These are phyloP conservation scores for Prionace glauca DNA, from an alignment of 2,797 vertebrate genomes.

Conservation along the genomic window DNA sequence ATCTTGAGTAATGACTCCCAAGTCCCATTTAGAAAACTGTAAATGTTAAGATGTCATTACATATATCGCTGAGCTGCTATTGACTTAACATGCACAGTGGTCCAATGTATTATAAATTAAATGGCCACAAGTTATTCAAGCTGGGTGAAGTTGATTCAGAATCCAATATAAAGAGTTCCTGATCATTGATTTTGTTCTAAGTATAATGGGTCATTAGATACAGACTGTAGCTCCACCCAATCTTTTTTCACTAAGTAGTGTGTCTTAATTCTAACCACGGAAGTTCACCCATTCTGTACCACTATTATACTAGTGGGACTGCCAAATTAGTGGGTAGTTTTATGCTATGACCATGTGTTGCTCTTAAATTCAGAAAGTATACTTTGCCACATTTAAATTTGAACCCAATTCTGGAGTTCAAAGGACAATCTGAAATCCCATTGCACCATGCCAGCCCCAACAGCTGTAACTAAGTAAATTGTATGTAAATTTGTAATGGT, in stretches of 20 bases:
- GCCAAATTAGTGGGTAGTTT: not conserved
- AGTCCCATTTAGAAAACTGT: not conserved
- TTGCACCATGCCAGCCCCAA: not conserved
- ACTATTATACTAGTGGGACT: not conserved
- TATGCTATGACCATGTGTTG: not conserved
- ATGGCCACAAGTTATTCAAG: slow-evolving; percentile 1
- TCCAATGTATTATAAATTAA: not conserved
- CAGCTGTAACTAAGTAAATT: not conserved
- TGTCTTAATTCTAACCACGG: slow-evolving; percentile 4
- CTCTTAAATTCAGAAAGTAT: not conserved
- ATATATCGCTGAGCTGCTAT: not conserved
- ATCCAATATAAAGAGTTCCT: not conserved
- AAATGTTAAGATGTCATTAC: not conserved
- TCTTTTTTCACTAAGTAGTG: not conserved
- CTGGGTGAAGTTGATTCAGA: not conserved
- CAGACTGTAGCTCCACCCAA: not conserved
- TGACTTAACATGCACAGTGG: not conserved
- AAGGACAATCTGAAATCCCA: not conserved
- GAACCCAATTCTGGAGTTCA: not conserved
- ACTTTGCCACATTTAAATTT: not conserved
- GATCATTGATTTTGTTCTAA: not conserved
- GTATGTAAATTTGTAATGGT: not conserved
- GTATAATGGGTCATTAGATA: slow-evolving; percentile 4
- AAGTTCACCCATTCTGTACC: not conserved
- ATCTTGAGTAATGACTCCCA: no score